Percentiles rank a stretch among this genome's conserved stretches.
These are phyloP conservation scores for Gibbula magus DNA, from an alignment of 2,888 invertebrate genomes.

Conservation along the genomic window DNA sequence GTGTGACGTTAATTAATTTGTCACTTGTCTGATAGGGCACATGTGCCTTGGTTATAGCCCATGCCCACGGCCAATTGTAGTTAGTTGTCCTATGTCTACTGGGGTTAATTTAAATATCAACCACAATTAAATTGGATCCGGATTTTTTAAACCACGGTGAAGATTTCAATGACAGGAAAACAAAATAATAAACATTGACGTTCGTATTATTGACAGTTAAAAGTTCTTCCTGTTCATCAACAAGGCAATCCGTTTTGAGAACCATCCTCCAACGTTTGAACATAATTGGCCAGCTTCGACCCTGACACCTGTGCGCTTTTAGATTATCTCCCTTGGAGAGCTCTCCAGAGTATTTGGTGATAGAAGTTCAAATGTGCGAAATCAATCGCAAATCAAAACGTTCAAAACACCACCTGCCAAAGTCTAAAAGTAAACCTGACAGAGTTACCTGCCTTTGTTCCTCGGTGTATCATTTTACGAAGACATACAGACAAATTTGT, in stretches of 20 bases:
- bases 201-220: not conserved
- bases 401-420: constrained; percentile 22
- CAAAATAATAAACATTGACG: constrained; percentile 4
- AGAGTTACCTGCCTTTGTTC: constrained; percentile 14
- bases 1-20: too few species aligned
- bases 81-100: too few species aligned
- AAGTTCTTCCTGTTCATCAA: not conserved
- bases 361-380: constrained; percentile 4
- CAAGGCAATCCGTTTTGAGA: not conserved
- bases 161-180: not conserved
- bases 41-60: too few species aligned
- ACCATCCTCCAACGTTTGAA: not conserved
- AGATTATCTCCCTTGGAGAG: not conserved
- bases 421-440: not conserved
- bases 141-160: not conserved
- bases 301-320: not conserved
- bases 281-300: constrained; percentile 2
- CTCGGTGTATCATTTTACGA: not conserved
- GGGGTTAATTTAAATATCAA: not conserved
- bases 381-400: constrained; percentile 12
- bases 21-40: too few species aligned
- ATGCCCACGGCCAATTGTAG: too few species aligned
- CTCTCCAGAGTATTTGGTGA: constrained; percentile 5
- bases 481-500: not conserved
- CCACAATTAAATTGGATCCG: not conserved